Evolutionary conservation across 2,797 vertebrate genomes (phyloP).

Genomic region (Melanotaenia parkinsoni): DNA sequence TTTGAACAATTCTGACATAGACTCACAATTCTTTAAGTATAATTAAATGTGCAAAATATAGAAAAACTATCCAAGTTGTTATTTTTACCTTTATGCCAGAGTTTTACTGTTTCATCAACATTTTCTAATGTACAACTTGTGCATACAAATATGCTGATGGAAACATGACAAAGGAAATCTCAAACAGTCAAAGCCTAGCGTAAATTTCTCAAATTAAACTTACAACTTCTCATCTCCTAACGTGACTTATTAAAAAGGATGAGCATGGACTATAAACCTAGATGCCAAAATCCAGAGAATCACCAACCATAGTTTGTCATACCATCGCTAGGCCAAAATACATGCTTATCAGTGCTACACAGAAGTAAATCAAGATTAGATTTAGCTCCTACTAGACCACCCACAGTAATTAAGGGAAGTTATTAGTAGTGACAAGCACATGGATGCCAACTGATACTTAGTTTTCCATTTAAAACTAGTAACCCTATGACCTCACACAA

Average conservation of each 20-base stretch:
- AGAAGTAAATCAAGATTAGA: slow-evolving; percentile 51
- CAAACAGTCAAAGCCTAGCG: not conserved
- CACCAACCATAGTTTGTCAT: slow-evolving; percentile 15
- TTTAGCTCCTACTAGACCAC: slow-evolving; percentile 33
- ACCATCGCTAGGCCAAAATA: slow-evolving; percentile 4
- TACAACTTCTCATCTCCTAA: slow-evolving; percentile 9
- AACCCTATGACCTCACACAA: slow-evolving; percentile 39
- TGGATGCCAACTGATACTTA: slow-evolving; percentile 38
- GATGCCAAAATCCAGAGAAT: slow-evolving; percentile 10
- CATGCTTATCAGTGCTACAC: slow-evolving; percentile 19
- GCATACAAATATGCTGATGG: not conserved
- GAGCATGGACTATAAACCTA: slow-evolving; percentile 5
- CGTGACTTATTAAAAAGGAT: slow-evolving; percentile 1
- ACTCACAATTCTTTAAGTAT: too few species aligned
- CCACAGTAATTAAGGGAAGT: slow-evolving; percentile 63
- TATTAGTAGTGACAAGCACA: slow-evolving; percentile 41
- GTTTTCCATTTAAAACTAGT: slow-evolving; percentile 37
- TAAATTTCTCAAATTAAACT: slow-evolving; percentile 4
- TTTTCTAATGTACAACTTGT: not conserved
- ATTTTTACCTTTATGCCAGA: not conserved
- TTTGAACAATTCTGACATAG: not conserved
- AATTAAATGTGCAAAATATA: too few species aligned
- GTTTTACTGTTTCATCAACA: not conserved
- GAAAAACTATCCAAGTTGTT: not conserved
- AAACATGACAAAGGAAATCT: not conserved